A percentile compares a stretch with the other conserved stretches of the same genome.
Evolutionary conservation across 2,113 vertebrate species (phyloP).

Genomic region (Lontra canadensis): DNA sequence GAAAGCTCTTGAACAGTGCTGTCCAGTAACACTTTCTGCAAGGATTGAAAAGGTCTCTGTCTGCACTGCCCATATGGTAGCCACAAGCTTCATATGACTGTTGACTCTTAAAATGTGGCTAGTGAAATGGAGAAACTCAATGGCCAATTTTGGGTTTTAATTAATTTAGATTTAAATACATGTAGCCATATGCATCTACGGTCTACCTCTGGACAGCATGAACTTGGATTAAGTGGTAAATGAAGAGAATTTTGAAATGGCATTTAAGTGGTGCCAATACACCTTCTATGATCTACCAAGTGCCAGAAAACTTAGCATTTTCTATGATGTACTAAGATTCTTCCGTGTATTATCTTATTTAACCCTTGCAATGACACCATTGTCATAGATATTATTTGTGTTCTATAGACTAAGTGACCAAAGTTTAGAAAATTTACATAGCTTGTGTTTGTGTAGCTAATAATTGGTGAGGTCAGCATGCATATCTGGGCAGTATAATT

Average conservation of each 20-base stretch:
- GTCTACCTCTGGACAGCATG: neutral
- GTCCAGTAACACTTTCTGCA: neutral
- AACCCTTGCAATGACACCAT: neutral
- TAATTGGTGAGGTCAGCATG: neutral
- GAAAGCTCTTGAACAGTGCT: neutral
- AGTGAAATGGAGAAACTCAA: neutral
- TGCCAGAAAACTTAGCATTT: neutral
- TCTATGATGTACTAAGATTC: neutral
- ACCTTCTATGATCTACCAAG: neutral
- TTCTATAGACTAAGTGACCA: neutral
- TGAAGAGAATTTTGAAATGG: neutral
- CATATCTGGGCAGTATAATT: neutral
- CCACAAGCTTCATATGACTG: neutral
- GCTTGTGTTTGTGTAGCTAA: neutral
- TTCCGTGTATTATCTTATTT: neutral
- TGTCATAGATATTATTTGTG: neutral
- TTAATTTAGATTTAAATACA: neutral
- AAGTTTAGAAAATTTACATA: neutral
- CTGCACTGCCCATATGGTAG: neutral
- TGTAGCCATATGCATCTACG: neutral
- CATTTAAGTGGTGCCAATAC: too few relatives aligned
- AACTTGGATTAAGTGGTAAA: neutral
- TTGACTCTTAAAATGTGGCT: neutral
- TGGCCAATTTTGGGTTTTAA: neutral
- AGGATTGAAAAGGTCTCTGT: neutral